phyloP scores from a whole-genome alignment of 1,140 invertebrate genomes.

The Atta texana region DNA sequence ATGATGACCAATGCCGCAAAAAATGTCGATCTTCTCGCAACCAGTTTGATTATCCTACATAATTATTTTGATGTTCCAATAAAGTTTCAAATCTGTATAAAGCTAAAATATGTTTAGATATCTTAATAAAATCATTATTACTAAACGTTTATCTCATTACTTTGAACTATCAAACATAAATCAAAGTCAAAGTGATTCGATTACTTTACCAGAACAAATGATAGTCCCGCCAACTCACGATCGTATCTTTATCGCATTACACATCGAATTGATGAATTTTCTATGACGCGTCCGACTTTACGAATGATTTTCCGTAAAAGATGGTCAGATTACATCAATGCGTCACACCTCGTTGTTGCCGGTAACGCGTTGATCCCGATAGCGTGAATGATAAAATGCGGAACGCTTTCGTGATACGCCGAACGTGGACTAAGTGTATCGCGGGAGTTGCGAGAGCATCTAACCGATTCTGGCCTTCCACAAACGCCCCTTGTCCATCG shows the following conservation, averaged over 20 bases:
- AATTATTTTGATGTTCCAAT: too few species aligned
- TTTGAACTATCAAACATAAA: background rate
- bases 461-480: background rate
- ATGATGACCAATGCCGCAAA: too few species aligned
- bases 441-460: background rate
- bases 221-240: background rate
- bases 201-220: background rate
- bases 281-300: background rate
- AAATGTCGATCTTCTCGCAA: too few species aligned
- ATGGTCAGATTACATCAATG: background rate
- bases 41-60: too few species aligned
- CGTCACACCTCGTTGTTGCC: background rate
- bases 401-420: conserved; percentile 13
- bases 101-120: too few species aligned
- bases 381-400: background rate
- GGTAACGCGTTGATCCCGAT: background rate
- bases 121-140: background rate
- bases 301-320: background rate
- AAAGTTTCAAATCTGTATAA: too few species aligned
- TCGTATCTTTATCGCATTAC: background rate
- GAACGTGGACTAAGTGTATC: conserved; percentile 41
- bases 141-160: background rate
- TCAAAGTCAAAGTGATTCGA: background rate
- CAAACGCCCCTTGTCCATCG: conserved; percentile 15
- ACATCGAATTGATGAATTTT: conserved; percentile 11